Evolutionary conservation across 2,113 vertebrate species (phyloP).

Genomic region (Edolisoma coerulescens): DNA sequence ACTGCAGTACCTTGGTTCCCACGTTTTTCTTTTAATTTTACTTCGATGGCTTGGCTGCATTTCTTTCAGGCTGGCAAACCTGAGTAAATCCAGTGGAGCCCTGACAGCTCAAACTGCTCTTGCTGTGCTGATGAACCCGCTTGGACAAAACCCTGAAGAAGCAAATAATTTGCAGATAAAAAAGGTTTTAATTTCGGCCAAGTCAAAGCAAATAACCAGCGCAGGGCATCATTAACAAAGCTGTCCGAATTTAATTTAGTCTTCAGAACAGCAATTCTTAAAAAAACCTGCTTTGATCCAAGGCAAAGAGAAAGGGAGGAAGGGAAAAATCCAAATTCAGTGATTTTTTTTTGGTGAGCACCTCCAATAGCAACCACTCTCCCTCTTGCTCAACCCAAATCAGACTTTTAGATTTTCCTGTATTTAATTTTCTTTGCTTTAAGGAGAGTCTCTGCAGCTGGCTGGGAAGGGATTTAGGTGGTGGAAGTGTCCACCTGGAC

Average conservation of each 20-base stretch:
- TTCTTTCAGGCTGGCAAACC: background rate
- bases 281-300: background rate
- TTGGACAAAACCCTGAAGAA: background rate
- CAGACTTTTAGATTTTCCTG: background rate
- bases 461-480: background rate
- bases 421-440: background rate
- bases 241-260: background rate
- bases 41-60: background rate
- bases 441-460: background rate
- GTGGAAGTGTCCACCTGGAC: background rate
- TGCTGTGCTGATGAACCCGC: background rate
- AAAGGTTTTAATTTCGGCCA: slow-evolving; percentile 11
- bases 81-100: background rate
- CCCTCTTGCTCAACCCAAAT: background rate
- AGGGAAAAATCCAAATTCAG: background rate
- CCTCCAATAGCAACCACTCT: background rate
- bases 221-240: background rate
- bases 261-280: background rate
- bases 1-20: background rate
- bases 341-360: background rate
- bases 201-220: background rate
- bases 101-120: slow-evolving; percentile 4
- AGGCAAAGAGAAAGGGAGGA: background rate
- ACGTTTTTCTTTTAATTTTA: background rate
- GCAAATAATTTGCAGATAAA: slow-evolving; percentile 7